These are phyloP conservation scores for Piezodorus guildinii DNA, from an alignment of 1,140 invertebrate genomes.

Conservation along the genomic window DNA sequence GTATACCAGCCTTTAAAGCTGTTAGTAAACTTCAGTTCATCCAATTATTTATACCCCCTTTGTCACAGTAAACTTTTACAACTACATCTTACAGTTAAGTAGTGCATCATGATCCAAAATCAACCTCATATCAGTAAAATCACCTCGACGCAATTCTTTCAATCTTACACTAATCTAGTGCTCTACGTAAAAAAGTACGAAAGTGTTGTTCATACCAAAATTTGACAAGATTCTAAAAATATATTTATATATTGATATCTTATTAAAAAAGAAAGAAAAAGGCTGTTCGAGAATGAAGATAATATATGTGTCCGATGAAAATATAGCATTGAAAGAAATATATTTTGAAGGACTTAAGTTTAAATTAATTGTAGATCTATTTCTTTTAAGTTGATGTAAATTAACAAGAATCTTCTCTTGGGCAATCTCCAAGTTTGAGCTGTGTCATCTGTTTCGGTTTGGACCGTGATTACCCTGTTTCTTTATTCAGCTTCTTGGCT, in stretches of 20 bases:
- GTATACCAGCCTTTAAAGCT: too few species aligned
- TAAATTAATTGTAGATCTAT: too few species aligned
- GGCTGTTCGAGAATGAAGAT: not conserved
- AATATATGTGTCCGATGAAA: not conserved
- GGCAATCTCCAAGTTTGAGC: conserved; percentile 7
- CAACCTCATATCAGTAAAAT: too few species aligned
- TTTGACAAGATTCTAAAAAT: conserved; percentile 8
- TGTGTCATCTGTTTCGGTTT: conserved; percentile 3
- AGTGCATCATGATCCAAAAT: too few species aligned
- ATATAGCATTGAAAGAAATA: not conserved
- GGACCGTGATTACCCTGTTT: conserved; percentile 8
- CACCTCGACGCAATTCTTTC: too few species aligned
- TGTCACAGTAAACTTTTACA: too few species aligned
- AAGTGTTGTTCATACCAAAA: conserved; percentile 2
- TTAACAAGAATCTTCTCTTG: not conserved
- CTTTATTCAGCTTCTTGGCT: not conserved
- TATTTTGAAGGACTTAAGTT: not conserved
- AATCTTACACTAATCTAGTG: not conserved
- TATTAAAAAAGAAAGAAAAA: not conserved
- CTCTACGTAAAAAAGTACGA: conserved; percentile 13
- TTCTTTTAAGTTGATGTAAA: not conserved
- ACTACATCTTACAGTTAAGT: too few species aligned
- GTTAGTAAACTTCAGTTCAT: too few species aligned
- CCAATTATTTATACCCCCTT: too few species aligned
- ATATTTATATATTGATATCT: not conserved